Base-by-base conservation (phyloP, 2,888 invertebrate genomes). In the Timema podura region DNA sequence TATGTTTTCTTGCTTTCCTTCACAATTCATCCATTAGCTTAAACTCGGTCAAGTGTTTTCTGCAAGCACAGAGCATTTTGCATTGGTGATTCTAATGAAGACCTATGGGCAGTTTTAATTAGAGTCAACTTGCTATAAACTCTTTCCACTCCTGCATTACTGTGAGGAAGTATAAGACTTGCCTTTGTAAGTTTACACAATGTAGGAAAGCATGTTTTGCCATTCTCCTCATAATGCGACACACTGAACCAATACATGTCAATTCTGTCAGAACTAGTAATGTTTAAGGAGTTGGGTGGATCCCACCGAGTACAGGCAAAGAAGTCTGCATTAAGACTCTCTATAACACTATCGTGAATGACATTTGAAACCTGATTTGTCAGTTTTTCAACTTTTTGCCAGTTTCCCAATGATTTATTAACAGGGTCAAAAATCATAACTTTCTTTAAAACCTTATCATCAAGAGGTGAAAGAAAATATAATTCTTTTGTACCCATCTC, bases 311-410 rank as follows among this genome's bases (percentile, higher is more conserved):
- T 16, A 6, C 5, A 61, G 9, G 16, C 61, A 16, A 61, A 61
- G 45, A 11, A 61, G 6, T 61, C 61, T 6, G 7, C 61, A 61
- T 61, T 61, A 30, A 61, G 13, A 16, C 44, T 9, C 6, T 61
- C 61, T 10, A 0, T 10, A 44, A 16, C 61, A 44, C 48, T 49
- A 9, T 13, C 67, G 16, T 15, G n/a, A 16, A 66, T 48, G 48
- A 66, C 67, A 49, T 66, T 66, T 49, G 67, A 48, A 11, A 66
- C 47, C 44, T 13, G n/a, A 48, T 66, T 48, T 46, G 51, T 15
- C 15, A 66, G 48, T 13, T 15, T 48, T 47, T 66, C 48, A 2
- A 66, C n/a, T 48, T 66, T 66, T 44, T 66, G 6, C 67, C 67
- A 66, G 6, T 66, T 48, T 13, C 67, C 67, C 15, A n/a, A 16